Conservation (phyloP, 2,888 invertebrate genomes). For the Dryobotodes eremita region DNA sequence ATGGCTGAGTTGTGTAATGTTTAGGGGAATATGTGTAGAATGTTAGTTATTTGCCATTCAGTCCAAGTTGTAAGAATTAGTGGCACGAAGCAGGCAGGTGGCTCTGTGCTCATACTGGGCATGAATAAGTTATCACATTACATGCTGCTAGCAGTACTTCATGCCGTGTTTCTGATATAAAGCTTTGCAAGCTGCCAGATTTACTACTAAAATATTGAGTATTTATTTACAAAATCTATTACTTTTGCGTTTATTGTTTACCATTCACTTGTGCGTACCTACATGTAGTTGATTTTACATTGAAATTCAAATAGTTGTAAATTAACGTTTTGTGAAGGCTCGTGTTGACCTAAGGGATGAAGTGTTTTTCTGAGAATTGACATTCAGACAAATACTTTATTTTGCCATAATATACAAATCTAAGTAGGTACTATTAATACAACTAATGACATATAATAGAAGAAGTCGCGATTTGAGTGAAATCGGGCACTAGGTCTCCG, state of each 20-base stretch:
- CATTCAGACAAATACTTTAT: not conserved
- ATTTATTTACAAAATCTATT: too few relatives aligned
- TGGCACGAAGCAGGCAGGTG: conserved; percentile 53
- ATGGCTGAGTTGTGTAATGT: conserved; percentile 42
- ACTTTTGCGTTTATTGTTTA: not conserved
- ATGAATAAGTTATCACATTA: conserved; percentile 57
- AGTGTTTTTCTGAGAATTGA: not conserved
- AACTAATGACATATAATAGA: conserved; percentile 6
- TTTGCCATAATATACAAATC: not conserved
- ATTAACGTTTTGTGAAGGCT: conserved; percentile 7
- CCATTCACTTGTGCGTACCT: too few relatives aligned
- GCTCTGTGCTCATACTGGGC: conserved; percentile 29
- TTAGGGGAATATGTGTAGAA: conserved; percentile 34
- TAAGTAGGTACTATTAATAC: conserved; percentile 2
- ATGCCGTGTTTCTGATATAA: conserved; percentile 22
- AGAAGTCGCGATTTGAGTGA: conserved; percentile 37
- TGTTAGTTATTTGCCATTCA: conserved; percentile 51
- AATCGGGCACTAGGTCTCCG: conserved; percentile 48
- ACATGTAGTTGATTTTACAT: not conserved
- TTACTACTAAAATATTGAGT: too few relatives aligned
- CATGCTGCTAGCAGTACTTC: conserved; percentile 16
- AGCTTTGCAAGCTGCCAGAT: not conserved
- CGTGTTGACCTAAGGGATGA: not conserved
- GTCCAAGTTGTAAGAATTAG: conserved; percentile 54
- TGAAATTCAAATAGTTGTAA: not conserved